Evolutionary conservation across 2,113 vertebrate genomes (phyloP).

Genomic region (Lichenostomus cassidix): DNA sequence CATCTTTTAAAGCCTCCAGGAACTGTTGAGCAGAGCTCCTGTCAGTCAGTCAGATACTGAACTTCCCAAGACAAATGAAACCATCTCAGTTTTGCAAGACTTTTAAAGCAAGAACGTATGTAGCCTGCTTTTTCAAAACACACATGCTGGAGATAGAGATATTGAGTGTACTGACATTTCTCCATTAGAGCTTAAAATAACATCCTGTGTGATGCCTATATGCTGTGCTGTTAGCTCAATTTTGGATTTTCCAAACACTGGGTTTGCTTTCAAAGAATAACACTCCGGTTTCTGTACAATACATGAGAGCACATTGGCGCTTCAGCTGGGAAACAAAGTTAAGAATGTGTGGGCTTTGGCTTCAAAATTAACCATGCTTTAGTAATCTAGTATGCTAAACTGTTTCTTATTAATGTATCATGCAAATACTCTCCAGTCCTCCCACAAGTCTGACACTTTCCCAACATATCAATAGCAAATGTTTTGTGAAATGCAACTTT

Average conservation of each 20-base stretch:
- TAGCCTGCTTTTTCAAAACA: slow-evolving; percentile 50
- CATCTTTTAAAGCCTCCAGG: background rate
- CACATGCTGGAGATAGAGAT: slow-evolving; percentile 64
- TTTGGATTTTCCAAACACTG: slow-evolving; percentile 65
- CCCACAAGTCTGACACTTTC: slow-evolving; percentile 74
- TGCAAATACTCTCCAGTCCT: slow-evolving; percentile 65
- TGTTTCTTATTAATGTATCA: slow-evolving; percentile 83
- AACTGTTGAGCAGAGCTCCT: background rate
- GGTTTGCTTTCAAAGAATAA: slow-evolving; percentile 74
- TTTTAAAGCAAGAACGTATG: background rate
- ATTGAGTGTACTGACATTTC: slow-evolving; percentile 60
- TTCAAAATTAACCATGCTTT: slow-evolving; percentile 74
- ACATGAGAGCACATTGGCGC: slow-evolving; percentile 44
- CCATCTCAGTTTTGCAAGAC: background rate
- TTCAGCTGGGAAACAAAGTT: slow-evolving; percentile 65
- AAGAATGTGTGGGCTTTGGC: slow-evolving; percentile 77
- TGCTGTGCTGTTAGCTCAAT: slow-evolving; percentile 49
- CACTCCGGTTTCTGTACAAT: slow-evolving; percentile 32
- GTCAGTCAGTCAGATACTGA: background rate
- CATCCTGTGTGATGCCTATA: slow-evolving; percentile 58
- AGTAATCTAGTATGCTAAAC: slow-evolving; percentile 73
- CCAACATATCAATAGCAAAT: slow-evolving; percentile 79
- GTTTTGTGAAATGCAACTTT: slow-evolving; percentile 69
- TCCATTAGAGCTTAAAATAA: slow-evolving; percentile 61
- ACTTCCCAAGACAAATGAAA: slow-evolving; percentile 28